These are phyloP conservation scores for Achlya flavicornis DNA, from an alignment of 2,888 invertebrate species.

Conservation along the genomic window DNA sequence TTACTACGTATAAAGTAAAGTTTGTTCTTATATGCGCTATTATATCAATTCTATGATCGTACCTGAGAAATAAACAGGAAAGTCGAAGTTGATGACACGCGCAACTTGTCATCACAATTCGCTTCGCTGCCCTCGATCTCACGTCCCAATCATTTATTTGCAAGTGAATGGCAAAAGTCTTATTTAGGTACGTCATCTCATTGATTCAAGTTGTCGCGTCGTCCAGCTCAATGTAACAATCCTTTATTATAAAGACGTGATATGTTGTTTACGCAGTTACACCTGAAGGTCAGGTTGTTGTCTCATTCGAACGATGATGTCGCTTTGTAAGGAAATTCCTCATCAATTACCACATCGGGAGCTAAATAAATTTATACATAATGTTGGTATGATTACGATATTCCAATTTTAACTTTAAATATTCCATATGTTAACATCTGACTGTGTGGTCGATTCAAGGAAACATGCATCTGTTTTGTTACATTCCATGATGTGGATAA, in stretches of 20 bases:
- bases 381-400: conserved; percentile 11
- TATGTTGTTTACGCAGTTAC: conserved; percentile 37
- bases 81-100: conserved; percentile 2
- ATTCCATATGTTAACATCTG: neutral
- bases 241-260: conserved; percentile 26
- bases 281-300: conserved; percentile 59
- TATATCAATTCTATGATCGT: neutral
- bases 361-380: neutral
- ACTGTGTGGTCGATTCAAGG: neutral
- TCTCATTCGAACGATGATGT: conserved; percentile 52
- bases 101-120: neutral
- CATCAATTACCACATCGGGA: conserved; percentile 53
- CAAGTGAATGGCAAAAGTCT: conserved; percentile 8
- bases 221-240: conserved; percentile 28
- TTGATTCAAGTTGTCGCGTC: conserved; percentile 24
- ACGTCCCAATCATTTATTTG: neutral
- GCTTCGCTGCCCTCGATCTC: conserved; percentile 6
- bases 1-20: neutral
- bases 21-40: neutral
- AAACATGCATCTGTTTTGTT: neutral
- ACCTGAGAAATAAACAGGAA: neutral
- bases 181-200: conserved; percentile 23
- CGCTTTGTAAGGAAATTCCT: conserved; percentile 60
- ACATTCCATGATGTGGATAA: neutral
- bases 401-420: neutral